Percentiles rank a stretch among this genome's conserved stretches.
Conservation (phyloP, 2,797 vertebrate genomes). For the Anguilla pacifica region DNA sequence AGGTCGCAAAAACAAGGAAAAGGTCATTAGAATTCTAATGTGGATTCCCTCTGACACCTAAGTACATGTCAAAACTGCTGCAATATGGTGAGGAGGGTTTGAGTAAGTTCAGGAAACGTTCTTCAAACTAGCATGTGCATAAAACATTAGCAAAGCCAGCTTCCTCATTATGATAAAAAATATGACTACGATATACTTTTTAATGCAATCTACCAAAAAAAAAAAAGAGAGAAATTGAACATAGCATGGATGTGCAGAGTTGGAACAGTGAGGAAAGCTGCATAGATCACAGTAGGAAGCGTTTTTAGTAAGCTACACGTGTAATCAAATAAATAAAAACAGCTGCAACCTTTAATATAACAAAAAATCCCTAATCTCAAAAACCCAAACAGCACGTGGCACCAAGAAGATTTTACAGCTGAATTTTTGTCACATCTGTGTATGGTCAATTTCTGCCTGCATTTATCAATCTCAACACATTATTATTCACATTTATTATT, state of each 20-base stretch:
- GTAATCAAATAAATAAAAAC: constrained; percentile 1
- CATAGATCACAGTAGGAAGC: background rate
- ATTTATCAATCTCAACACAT: background rate
- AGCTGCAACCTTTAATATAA: background rate
- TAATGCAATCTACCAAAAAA: too few relatives aligned
- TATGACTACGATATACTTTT: too few relatives aligned
- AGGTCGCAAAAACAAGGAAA: background rate
- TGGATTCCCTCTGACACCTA: background rate
- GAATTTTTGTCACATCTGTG: background rate
- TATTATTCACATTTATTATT: background rate
- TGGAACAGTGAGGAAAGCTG: background rate
- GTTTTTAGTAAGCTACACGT: background rate
- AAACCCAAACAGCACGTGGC: background rate
- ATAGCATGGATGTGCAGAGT: background rate
- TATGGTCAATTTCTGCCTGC: background rate
- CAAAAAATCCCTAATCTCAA: background rate
- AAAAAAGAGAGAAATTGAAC: too few relatives aligned
- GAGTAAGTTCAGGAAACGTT: background rate
- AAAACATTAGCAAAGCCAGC: background rate
- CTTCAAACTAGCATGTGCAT: background rate
- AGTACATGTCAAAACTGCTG: background rate
- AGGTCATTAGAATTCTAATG: constrained; percentile 10
- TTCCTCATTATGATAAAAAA: background rate
- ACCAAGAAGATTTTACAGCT: background rate
- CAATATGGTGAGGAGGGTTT: background rate